Evolutionary conservation across 2,797 vertebrate species (phyloP).

Genomic region (Siniperca obscura): DNA sequence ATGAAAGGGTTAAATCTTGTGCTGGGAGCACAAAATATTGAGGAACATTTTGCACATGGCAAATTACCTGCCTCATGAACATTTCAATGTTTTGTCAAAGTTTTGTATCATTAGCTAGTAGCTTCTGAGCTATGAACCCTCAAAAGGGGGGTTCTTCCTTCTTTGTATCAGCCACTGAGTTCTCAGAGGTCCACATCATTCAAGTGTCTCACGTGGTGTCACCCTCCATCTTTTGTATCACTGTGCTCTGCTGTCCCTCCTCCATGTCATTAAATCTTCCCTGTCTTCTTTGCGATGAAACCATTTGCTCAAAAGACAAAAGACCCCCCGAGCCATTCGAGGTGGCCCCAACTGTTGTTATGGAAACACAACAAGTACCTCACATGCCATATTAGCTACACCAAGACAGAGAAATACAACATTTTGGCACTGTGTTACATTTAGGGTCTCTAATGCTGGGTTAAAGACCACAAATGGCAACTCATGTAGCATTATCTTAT

Average conservation of each 20-base stretch:
- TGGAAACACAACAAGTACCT: conserved; percentile 75
- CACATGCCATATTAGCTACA: conserved; percentile 56
- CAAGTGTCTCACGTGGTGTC: conserved; percentile 43
- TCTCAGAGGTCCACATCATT: conserved; percentile 35
- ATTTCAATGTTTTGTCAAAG: not conserved
- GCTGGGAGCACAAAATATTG: not conserved
- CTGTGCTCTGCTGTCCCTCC: conserved; percentile 47
- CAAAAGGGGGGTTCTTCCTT: not conserved
- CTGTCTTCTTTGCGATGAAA: conserved; percentile 57
- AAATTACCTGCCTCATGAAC: not conserved
- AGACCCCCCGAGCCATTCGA: conserved; percentile 44
- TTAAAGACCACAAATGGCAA: conserved; percentile 6
- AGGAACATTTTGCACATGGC: not conserved
- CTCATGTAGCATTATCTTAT: not conserved
- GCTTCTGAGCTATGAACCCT: not conserved
- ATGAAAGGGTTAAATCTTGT: not conserved
- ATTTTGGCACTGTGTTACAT: not conserved
- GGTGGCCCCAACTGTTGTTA: conserved; percentile 71
- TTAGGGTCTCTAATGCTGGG: not conserved
- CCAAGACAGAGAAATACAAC: conserved; percentile 29
- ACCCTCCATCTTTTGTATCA: conserved; percentile 57
- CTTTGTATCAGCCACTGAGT: not conserved
- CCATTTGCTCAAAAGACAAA: conserved; percentile 72
- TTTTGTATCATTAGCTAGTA: not conserved
- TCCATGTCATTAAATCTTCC: conserved; percentile 72